A percentile compares a stretch with the other conserved stretches of the same genome.
phyloP scores from a whole-genome alignment of 2,888 invertebrate species.

The Tipula unca region DNA sequence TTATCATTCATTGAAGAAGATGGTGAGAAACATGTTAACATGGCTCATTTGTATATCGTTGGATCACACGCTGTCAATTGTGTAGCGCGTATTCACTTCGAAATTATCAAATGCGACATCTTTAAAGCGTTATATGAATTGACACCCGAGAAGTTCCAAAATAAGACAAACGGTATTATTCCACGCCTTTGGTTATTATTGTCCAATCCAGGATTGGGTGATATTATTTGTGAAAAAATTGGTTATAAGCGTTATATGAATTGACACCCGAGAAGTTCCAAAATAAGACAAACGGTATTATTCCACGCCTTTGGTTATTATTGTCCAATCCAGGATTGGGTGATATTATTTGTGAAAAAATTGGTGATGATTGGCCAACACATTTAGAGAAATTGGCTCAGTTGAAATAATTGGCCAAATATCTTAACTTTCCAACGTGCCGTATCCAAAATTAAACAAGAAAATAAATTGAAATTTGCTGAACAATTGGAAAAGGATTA shows the following conservation, averaged over 20 bases:
- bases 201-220: too few relatives aligned
- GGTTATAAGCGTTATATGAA: too few relatives aligned
- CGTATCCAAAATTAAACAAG: conserved; percentile 92
- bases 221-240: too few relatives aligned
- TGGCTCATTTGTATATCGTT: conserved; percentile 94
- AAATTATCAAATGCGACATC: conserved; percentile 84
- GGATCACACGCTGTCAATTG: conserved; percentile 97
- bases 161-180: too few relatives aligned
- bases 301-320: conserved; percentile 94
- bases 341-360: conserved; percentile 94
- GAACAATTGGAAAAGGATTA: conserved; percentile 81
- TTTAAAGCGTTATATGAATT: too few relatives aligned
- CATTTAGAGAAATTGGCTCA: conserved; percentile 79
- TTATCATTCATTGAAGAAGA: conserved; percentile 96
- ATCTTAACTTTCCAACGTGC: conserved; percentile 82
- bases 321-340: conserved; percentile 95
- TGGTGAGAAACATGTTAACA: conserved; percentile 93
- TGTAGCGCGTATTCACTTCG: conserved; percentile 94
- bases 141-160: too few relatives aligned
- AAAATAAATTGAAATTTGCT: conserved; percentile 90
- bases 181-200: too few relatives aligned
- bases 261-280: conserved; percentile 95
- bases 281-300: conserved; percentile 99
- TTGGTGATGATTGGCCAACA: conserved; percentile 93
- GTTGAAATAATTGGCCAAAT: conserved; percentile 76